A percentile compares a stretch with the other conserved stretches of the same genome.
Conservation (phyloP, 2,113 vertebrate species). For the Willisornis vidua region DNA sequence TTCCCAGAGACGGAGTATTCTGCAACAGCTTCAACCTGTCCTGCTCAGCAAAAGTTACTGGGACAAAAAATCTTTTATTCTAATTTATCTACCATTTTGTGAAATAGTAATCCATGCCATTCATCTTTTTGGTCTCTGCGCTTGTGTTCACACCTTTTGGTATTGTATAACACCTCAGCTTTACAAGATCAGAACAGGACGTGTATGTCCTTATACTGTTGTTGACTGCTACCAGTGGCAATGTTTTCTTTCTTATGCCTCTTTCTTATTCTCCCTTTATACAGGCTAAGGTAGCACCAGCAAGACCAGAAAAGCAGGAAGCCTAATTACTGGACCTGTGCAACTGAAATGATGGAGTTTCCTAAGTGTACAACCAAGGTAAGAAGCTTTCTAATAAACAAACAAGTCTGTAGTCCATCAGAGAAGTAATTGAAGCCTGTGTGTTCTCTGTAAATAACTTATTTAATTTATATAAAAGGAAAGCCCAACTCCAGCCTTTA, state of each 20-base stretch:
- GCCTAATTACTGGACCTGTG: background rate
- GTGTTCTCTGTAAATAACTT: background rate
- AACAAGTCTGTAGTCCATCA: background rate
- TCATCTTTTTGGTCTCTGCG: background rate
- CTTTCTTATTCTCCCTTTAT: background rate
- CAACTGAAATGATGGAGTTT: background rate
- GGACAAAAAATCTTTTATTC: background rate
- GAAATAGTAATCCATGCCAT: background rate
- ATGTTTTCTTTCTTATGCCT: background rate
- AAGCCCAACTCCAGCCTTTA: background rate
- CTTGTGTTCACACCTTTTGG: background rate
- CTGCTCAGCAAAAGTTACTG: background rate
- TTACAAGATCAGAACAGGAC: background rate
- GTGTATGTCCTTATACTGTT: rapidly evolving
- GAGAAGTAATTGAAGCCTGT: background rate
- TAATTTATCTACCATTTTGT: background rate
- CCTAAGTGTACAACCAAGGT: background rate
- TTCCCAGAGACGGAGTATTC: background rate
- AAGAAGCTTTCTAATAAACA: background rate
- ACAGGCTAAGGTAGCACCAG: background rate
- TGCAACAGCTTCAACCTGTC: background rate
- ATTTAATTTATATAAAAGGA: background rate
- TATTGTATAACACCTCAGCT: background rate
- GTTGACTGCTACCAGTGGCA: background rate
- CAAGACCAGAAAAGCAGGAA: background rate